phyloP scores from a whole-genome alignment of 2,888 invertebrate genomes.

The Microplitis deprimator region DNA sequence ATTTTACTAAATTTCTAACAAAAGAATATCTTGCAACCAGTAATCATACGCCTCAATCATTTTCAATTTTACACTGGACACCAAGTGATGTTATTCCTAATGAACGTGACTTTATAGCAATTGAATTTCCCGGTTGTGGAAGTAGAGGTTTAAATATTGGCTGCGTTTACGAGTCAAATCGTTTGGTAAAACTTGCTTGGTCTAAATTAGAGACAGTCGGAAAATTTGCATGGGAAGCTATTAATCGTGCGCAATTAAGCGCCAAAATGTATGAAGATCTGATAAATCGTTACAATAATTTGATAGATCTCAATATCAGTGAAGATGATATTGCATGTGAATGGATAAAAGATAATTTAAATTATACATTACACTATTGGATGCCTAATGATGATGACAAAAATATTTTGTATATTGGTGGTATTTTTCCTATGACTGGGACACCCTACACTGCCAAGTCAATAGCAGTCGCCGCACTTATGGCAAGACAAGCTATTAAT shows the following conservation, averaged over 20 bases:
- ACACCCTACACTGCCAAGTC: conserved; percentile 76
- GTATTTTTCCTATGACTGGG: conserved; percentile 80
- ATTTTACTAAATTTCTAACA: conserved; percentile 68
- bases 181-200: conserved; percentile 80
- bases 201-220: conserved; percentile 74
- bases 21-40: conserved; percentile 56
- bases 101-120: conserved; percentile 72
- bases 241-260: conserved; percentile 73
- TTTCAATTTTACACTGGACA: conserved; percentile 79
- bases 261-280: conserved; percentile 74
- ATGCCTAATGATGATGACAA: conserved; percentile 64
- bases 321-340: conserved; percentile 76
- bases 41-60: conserved; percentile 65
- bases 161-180: conserved; percentile 81
- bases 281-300: conserved; percentile 67
- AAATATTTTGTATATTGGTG: conserved; percentile 76
- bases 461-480: conserved; percentile 75
- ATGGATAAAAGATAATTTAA: conserved; percentile 75
- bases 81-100: conserved; percentile 77
- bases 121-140: conserved; percentile 78
- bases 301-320: conserved; percentile 40
- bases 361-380: conserved; percentile 72
- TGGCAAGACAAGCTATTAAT: conserved; percentile 80
- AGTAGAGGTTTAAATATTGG: conserved; percentile 66
- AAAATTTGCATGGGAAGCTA: conserved; percentile 72